Evolutionary conservation across 2,113 vertebrate species (phyloP), one percentile per base, ranked within the genome.

Genomic region (Dromaius novaehollandiae): DNA sequence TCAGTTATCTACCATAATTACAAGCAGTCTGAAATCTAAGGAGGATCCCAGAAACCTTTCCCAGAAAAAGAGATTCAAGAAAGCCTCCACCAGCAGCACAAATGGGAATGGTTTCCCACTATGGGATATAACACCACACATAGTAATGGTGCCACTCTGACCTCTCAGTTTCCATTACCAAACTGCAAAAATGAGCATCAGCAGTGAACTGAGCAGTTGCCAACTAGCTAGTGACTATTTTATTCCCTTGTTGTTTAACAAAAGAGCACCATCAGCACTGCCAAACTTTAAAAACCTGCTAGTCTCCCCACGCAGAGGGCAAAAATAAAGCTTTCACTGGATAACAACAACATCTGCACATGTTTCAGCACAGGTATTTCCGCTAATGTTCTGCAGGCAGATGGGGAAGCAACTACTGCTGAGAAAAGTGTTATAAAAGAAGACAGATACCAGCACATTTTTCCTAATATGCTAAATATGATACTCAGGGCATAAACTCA

Each of bases 101-200:
- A 71, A 50, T 13, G 34, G 48, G 44, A 82, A 84, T 9, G 6
- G 42, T 11, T 84, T 88, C 63, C 64, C 38, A 17, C 50, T 58
- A 77, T 16, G 3, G 0, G 64, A 15, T 22, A 36, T 83, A 48
- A 50, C 11, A 30, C 10, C 0, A 0, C 21, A 51, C 44, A 38
- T 69, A 0, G 0, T 10, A 21, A 70, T 0, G 5, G 19, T 82
- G 32, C 48, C 68, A 82, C 51, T 64, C 60, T 64, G 36, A 86
- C 7, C 17, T 78, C 40, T 68, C n/a, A 4, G 7, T 38, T 91
- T 82, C 75, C 51, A 53, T 70, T 44, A 40, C n/a, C 22, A 44
- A 66, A 13, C 38, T 66, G 48, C 25, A 73, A 73, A 79, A 68
- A 9, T 46, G 16, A 75, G 60, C 50, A 56, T 9, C 36, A 56